Conservation (phyloP, 2,888 invertebrate genomes). For the Busseola fusca region DNA sequence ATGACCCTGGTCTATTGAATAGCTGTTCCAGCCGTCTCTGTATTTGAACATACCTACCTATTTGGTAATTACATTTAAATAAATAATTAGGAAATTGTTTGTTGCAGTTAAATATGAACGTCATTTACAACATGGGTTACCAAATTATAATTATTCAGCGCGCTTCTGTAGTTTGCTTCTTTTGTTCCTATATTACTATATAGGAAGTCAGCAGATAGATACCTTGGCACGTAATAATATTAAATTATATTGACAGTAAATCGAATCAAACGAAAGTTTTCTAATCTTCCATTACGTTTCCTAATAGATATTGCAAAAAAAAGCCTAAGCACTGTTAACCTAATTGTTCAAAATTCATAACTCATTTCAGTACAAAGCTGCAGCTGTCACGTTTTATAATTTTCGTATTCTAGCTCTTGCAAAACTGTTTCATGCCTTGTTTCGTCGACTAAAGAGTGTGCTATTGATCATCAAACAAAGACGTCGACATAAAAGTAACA, state of each 20-base stretch:
- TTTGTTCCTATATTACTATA: background rate
- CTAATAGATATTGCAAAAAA: slow-evolving; percentile 14
- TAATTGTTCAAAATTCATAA: slow-evolving; percentile 32
- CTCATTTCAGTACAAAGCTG: slow-evolving; percentile 20
- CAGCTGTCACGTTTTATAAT: slow-evolving; percentile 34
- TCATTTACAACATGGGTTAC: background rate
- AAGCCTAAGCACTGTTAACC: slow-evolving; percentile 13
- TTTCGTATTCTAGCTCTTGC: slow-evolving; percentile 63
- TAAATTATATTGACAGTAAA: background rate
- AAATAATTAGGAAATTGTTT: slow-evolving; percentile 7
- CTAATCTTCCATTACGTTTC: slow-evolving; percentile 1
- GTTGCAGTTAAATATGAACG: slow-evolving; percentile 1
- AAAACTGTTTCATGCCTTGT: slow-evolving; percentile 70
- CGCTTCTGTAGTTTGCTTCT: background rate
- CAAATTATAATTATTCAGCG: background rate
- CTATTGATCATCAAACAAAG: slow-evolving; percentile 71
- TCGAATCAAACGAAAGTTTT: background rate
- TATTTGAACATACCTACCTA: slow-evolving; percentile 9
- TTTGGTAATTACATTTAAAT: slow-evolving; percentile 3
- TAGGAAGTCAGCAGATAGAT: background rate
- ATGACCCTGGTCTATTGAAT: slow-evolving; percentile 26
- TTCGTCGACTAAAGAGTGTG: slow-evolving; percentile 65
- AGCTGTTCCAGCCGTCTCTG: slow-evolving; percentile 3
- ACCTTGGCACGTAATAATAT: background rate
- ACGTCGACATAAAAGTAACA: slow-evolving; percentile 68